Evolutionary conservation across 2,113 vertebrate species (phyloP).

Genomic region (Larimichthys crocea): DNA sequence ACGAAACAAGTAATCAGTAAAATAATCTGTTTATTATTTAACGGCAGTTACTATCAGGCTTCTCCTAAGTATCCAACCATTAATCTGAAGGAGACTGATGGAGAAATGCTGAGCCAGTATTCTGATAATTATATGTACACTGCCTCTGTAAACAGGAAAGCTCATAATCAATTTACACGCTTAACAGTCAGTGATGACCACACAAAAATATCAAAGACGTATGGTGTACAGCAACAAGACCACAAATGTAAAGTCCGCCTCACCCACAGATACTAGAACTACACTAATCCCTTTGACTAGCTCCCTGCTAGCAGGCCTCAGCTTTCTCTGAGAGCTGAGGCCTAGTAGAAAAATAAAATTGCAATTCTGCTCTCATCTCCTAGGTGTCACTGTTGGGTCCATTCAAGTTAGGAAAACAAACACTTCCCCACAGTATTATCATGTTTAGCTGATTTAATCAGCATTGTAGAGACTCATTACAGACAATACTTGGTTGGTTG

Average conservation of each 20-base stretch:
- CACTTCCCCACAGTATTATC: neutral
- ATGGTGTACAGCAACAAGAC: neutral
- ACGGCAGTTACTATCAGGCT: neutral
- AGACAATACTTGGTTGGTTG: slow-evolving; percentile 29
- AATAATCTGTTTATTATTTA: neutral
- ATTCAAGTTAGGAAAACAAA: slow-evolving; percentile 5
- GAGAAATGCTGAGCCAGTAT: neutral
- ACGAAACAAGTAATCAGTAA: neutral
- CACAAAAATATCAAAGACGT: neutral
- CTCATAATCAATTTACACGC: slow-evolving; percentile 5
- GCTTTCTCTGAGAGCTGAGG: slow-evolving; percentile 11
- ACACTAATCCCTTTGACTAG: slow-evolving; percentile 40
- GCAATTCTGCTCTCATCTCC: slow-evolving; percentile 45
- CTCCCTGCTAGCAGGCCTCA: slow-evolving; percentile 27
- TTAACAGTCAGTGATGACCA: neutral
- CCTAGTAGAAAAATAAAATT: neutral
- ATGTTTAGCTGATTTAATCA: slow-evolving; percentile 45
- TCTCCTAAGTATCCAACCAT: neutral
- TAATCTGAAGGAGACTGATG: neutral
- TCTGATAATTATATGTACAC: neutral
- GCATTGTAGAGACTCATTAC: neutral
- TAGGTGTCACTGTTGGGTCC: slow-evolving; percentile 63
- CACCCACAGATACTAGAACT: neutral
- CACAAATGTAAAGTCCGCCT: slow-evolving; percentile 12
- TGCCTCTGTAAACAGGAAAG: neutral